A percentile compares a stretch with the other conserved stretches of the same genome.
These are phyloP conservation scores for Corapipo altera DNA, from an alignment of 2,113 vertebrate genomes.

Conservation along the genomic window DNA sequence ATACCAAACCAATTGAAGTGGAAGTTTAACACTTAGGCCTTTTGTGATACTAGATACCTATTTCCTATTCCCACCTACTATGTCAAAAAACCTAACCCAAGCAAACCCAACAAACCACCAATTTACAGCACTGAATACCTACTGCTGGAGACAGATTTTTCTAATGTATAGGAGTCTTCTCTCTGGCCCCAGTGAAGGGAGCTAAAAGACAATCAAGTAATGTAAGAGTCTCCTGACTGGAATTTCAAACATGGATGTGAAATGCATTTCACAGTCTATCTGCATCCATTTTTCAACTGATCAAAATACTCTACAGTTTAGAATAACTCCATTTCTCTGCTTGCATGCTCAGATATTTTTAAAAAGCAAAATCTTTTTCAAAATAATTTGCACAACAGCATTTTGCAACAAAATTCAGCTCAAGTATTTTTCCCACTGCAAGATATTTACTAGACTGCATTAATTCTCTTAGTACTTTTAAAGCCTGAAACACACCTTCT, in stretches of 20 bases:
- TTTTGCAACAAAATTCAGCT: neutral
- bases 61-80: neutral
- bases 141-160: neutral
- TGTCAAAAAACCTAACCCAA: neutral
- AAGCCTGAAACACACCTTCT: conserved; percentile 66
- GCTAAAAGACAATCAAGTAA: neutral
- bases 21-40: neutral
- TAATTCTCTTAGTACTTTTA: conserved; percentile 48
- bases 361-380: neutral
- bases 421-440: conserved; percentile 14
- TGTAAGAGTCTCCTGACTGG: neutral
- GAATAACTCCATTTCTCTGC: neutral
- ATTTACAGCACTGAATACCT: neutral
- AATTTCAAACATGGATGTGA: neutral
- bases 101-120: neutral
- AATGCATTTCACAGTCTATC: neutral
- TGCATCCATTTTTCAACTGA: neutral
- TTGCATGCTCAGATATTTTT: neutral
- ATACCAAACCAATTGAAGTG: neutral
- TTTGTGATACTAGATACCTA: neutral
- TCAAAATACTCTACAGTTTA: neutral
- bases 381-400: neutral
- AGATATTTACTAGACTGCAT: conserved; percentile 46
- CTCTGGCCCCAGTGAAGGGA: accelerated
- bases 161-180: neutral